These are phyloP conservation scores for Riptortus pedestris DNA, from an alignment of 1,140 invertebrate genomes.

Conservation along the genomic window DNA sequence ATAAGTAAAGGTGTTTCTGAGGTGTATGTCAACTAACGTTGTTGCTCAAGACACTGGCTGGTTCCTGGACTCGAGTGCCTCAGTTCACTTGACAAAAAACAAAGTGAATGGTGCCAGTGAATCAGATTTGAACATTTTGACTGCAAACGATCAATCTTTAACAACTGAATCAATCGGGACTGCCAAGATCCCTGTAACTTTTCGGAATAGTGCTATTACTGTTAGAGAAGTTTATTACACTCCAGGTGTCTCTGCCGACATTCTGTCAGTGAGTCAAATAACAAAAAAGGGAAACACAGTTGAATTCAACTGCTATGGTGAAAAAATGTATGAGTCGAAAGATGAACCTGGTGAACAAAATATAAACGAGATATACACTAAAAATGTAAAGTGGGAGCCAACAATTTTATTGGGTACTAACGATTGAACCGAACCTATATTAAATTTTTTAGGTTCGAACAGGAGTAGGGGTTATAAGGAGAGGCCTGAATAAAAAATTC, in stretches of 20 bases:
- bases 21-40: neutral
- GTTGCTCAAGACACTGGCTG: neutral
- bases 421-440: too few species aligned
- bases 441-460: too few species aligned
- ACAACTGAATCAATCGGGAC: neutral
- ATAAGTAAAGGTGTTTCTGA: neutral
- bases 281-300: neutral
- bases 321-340: neutral
- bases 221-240: neutral
- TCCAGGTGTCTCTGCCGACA: neutral
- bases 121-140: neutral
- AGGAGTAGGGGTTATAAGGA: too few species aligned
- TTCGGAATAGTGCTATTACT: neutral
- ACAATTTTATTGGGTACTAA: too few species aligned
- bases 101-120: neutral
- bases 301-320: neutral
- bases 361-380: too few species aligned
- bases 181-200: too few species aligned
- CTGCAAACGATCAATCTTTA: neutral
- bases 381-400: too few species aligned
- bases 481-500: too few species aligned
- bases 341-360: too few species aligned
- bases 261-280: slow-evolving; percentile 7
- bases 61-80: neutral
- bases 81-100: neutral